These are phyloP conservation scores for Papilio xuthus DNA, from an alignment of 1,140 invertebrate genomes.

Conservation along the genomic window DNA sequence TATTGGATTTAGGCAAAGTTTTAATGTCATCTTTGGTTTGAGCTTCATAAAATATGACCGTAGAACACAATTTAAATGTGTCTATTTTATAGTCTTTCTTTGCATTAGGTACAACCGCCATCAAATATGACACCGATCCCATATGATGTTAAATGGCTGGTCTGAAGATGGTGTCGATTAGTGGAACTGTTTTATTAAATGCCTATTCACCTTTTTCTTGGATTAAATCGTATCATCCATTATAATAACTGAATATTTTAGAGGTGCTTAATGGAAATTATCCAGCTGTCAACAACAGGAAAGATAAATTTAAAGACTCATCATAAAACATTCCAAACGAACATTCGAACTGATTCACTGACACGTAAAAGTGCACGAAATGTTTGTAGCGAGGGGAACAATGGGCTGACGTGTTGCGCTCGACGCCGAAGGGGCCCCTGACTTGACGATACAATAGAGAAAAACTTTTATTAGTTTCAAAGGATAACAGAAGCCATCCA, in stretches of 20 bases:
- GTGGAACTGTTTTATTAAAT: too few relatives aligned
- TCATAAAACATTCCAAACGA: constrained; percentile 1
- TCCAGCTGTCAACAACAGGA: background rate
- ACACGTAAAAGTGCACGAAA: constrained; percentile 34
- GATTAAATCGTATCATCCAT: too few relatives aligned
- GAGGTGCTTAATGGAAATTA: background rate
- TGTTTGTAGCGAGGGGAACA: constrained; percentile 6
- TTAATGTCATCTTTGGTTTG: background rate
- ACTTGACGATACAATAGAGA: background rate
- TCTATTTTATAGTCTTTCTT: too few relatives aligned
- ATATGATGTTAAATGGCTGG: too few relatives aligned
- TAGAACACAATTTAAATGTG: too few relatives aligned
- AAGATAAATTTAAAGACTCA: background rate
- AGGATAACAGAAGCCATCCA: background rate
- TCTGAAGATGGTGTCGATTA: too few relatives aligned
- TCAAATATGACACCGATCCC: too few relatives aligned
- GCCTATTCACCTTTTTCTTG: too few relatives aligned
- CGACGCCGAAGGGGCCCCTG: constrained; percentile 11
- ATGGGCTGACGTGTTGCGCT: constrained; percentile 19
- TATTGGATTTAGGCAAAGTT: background rate
- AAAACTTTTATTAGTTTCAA: constrained; percentile 21
- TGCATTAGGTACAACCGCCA: too few relatives aligned
- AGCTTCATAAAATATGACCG: background rate
- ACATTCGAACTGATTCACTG: constrained; percentile 21
- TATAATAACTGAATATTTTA: too few relatives aligned